Evolutionary conservation across 2,888 invertebrate species (phyloP), one percentile per base, ranked within the genome.

Genomic region (Celastrina argiolus): DNA sequence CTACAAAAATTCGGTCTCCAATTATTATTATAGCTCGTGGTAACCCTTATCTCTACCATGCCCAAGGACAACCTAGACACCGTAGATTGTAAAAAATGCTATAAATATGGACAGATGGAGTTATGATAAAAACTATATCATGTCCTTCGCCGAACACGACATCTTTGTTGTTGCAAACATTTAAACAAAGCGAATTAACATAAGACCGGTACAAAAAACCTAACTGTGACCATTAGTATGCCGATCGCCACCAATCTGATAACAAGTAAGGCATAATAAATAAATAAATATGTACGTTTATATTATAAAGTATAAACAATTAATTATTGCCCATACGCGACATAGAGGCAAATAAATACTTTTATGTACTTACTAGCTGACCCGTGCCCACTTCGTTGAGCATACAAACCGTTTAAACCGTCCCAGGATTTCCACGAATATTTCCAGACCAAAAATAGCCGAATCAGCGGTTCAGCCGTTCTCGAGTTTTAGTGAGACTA

Each of bases 131-230:
- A 51, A 51, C 51, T 22, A 12, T 51, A 51, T 22, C 22, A 51
- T 18, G 42, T 22, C 51, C 51, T 51, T 51, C 51, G 26, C 12
- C 22, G 51, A 14, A 14, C 51, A 51, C 51, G 51, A 51, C 51
- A 26, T 26, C 51, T 12, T 26, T 51, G 51, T 51, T 51, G 51
- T 51, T 51, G 51, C 51, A 51, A 51, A 51, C 51, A 51, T 51
- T 51, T 22, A 51, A 51, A 51, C 51, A 51, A 51, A 51, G 51
- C 51, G 51, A 51, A 51, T 51, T 51, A 51, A 51, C 51, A 51
- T 26, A 51, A 51, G 22, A 4, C 51, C 14, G 16, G 12, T 51
- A 51, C 51, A 51, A 51, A 51, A 45, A 51, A 51, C 51, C 51
- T 26, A 51, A 26, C 51, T 51, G 22, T 26, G 51, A 51, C 22